Evolutionary conservation across 2,113 vertebrate genomes (phyloP).

Genomic region (Protobothrops flavoviridis): DNA sequence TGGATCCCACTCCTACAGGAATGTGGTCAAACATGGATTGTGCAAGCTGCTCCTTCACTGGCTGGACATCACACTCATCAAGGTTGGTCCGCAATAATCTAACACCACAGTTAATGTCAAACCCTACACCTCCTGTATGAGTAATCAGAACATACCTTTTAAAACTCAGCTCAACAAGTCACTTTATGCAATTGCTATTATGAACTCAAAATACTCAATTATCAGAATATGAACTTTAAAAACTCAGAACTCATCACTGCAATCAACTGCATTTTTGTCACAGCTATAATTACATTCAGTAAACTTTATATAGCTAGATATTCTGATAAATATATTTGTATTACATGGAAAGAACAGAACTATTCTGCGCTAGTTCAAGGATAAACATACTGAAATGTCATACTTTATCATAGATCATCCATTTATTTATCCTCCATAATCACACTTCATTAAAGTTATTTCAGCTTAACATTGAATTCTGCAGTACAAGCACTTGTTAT

Average conservation of each 20-base stretch:
- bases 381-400: background rate
- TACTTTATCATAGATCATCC: background rate
- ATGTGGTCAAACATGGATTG: constrained; percentile 98
- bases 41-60: constrained; percentile 95
- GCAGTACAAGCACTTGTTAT: background rate
- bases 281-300: background rate
- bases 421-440: background rate
- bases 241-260: background rate
- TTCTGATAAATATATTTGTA: background rate
- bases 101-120: constrained; percentile 98
- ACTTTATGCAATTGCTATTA: background rate
- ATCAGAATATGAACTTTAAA: background rate
- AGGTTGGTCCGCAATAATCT: constrained; percentile 93
- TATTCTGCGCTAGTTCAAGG: background rate
- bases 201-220: background rate
- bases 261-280: background rate
- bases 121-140: constrained; percentile 88
- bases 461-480: background rate
- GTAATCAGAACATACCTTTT: background rate
- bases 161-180: constrained; percentile 6
- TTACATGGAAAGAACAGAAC: background rate
- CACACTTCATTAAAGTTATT: background rate
- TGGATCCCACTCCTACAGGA: constrained; percentile 95
- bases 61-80: constrained; percentile 94
- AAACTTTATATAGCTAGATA: background rate